These are phyloP conservation scores for Prosopocoilus inquinatus DNA, from an alignment of 2,888 invertebrate species.

Conservation along the genomic window DNA sequence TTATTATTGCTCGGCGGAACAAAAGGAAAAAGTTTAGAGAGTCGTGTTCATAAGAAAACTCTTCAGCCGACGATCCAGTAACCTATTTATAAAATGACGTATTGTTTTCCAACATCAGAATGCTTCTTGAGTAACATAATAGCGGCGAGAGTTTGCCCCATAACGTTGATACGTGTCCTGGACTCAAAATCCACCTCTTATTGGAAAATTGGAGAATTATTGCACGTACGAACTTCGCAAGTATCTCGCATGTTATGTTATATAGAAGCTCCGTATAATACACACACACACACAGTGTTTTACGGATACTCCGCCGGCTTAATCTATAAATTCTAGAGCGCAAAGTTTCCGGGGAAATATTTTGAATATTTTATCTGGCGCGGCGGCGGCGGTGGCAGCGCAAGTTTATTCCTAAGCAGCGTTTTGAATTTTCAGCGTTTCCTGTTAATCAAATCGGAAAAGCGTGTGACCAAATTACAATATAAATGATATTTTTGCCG, in stretches of 20 bases:
- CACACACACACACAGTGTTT: not conserved
- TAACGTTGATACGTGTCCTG: not conserved
- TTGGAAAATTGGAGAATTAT: constrained; percentile 1
- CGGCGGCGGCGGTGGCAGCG: no score
- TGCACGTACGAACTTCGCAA: not conserved
- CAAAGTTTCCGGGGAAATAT: no score
- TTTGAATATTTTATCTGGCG: no score
- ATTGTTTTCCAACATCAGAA: not conserved
- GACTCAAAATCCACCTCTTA: not conserved
- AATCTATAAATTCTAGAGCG: not conserved
- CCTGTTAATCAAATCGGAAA: not conserved
- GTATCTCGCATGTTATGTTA: not conserved
- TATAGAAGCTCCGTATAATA: not conserved
- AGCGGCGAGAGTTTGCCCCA: not conserved
- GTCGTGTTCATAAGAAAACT: no score
- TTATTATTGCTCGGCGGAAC: no score
- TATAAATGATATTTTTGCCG: constrained; percentile 2
- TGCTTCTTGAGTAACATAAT: not conserved
- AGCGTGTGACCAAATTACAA: not conserved
- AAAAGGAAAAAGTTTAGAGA: no score
- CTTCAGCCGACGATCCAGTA: no score
- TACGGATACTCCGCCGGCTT: not conserved
- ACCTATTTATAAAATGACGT: no score
- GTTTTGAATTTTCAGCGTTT: not conserved
- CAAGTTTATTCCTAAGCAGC: no score